Percentiles rank a stretch among this genome's conserved stretches.
Evolutionary conservation across 2,797 vertebrate species (phyloP).

Genomic region (Microctenopoma stevenorrisi): DNA sequence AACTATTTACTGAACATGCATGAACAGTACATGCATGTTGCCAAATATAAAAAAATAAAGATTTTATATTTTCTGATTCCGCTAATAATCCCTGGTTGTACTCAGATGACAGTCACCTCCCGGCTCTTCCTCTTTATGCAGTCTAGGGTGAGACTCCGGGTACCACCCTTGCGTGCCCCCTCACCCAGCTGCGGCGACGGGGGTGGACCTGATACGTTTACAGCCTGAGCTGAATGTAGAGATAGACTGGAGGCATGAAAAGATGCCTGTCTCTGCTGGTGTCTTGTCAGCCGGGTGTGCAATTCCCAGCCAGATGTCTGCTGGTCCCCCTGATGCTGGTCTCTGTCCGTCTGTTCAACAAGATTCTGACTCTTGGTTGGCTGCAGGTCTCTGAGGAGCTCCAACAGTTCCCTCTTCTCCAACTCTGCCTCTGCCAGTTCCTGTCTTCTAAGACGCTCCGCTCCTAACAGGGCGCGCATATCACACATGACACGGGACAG

Average conservation of each 20-base stretch:
- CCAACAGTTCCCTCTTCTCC: conserved; percentile 88
- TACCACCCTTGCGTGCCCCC: conserved; percentile 74
- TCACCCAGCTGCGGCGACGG: conserved; percentile 72
- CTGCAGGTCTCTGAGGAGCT: conserved; percentile 86
- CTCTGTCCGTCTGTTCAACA: conserved; percentile 25
- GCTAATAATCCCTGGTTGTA: background rate
- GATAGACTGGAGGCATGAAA: conserved; percentile 61
- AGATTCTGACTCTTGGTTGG: conserved; percentile 47
- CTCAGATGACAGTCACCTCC: conserved; percentile 86
- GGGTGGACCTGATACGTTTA: conserved; percentile 30
- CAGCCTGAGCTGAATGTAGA: conserved; percentile 54
- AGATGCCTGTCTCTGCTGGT: conserved; percentile 80
- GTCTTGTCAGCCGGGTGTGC: conserved; percentile 56
- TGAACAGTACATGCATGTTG: background rate
- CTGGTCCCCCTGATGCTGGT: conserved; percentile 33
- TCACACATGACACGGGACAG: conserved; percentile 88
- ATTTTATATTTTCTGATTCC: background rate
- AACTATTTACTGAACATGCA: background rate
- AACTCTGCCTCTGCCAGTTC: conserved; percentile 89
- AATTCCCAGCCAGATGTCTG: conserved; percentile 44
- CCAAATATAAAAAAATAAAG: conserved; percentile 27
- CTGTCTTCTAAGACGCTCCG: conserved; percentile 87
- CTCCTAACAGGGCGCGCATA: conserved; percentile 85
- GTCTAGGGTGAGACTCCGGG: conserved; percentile 83
- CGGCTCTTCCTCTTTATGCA: conserved; percentile 88